These are phyloP conservation scores for Arrhopalites spinosus DNA, from an alignment of 2,888 invertebrate species.

Conservation along the genomic window DNA sequence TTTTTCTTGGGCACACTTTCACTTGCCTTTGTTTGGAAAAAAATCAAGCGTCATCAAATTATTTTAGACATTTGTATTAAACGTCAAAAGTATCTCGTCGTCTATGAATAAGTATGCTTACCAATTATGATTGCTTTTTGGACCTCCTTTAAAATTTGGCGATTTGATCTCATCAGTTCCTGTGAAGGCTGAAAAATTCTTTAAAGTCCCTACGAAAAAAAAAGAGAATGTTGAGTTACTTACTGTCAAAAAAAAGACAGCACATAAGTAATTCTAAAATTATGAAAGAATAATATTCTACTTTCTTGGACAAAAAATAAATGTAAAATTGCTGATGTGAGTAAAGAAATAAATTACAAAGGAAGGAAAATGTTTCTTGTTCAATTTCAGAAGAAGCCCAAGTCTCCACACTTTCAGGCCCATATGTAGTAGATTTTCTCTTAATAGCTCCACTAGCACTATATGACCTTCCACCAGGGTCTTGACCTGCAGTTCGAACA, in stretches of 20 bases:
- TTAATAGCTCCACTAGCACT: slow-evolving; percentile 36
- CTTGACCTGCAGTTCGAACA: background rate
- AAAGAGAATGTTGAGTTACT: too few species aligned
- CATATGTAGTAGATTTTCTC: slow-evolving; percentile 49
- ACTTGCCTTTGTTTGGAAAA: slow-evolving; percentile 49
- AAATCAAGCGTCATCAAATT: too few species aligned
- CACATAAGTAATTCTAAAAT: too few species aligned
- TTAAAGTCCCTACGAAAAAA: too few species aligned
- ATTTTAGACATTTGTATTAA: background rate
- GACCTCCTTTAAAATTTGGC: slow-evolving; percentile 52
- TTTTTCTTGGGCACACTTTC: slow-evolving; percentile 55
- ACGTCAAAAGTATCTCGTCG: background rate
- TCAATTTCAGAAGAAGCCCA: slow-evolving; percentile 55
- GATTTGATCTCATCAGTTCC: slow-evolving; percentile 53
- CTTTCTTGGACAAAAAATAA: too few species aligned
- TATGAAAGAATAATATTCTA: too few species aligned
- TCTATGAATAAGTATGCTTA: slow-evolving; percentile 37
- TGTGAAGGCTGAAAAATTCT: slow-evolving; percentile 50
- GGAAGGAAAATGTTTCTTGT: slow-evolving; percentile 54
- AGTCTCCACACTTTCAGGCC: slow-evolving; percentile 53
- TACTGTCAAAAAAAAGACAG: too few species aligned
- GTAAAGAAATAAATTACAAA: too few species aligned
- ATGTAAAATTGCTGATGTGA: too few species aligned
- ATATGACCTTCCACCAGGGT: background rate
- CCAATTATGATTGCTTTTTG: slow-evolving; percentile 53